These are phyloP conservation scores for Dipodomys spectabilis DNA, from an alignment of 2,113 vertebrate species.

Conservation along the genomic window DNA sequence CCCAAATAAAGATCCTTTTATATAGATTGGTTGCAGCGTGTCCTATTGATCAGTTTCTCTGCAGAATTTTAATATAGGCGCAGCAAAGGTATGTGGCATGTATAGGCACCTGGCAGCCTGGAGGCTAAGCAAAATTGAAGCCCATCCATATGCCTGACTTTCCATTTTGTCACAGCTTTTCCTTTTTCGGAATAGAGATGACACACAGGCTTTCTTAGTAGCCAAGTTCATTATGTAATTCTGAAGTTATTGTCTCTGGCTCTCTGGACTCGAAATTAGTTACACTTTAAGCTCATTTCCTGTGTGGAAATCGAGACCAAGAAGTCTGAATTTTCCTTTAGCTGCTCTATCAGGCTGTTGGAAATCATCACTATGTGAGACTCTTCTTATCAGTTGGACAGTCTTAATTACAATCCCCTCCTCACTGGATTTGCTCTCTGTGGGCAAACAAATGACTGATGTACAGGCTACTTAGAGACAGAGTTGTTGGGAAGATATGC, in stretches of 20 bases:
- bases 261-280: not conserved
- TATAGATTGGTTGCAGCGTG: not conserved
- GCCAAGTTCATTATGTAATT: conserved; percentile 13
- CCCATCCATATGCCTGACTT: not conserved
- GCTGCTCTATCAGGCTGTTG: not conserved
- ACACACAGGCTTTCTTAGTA: not conserved
- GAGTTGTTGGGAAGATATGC: not conserved
- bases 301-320: not conserved
- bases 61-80: not conserved
- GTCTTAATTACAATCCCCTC: not conserved
- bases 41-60: not conserved
- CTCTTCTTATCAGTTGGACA: not conserved
- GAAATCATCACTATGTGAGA: not conserved
- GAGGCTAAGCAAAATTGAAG: not conserved
- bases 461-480: not conserved
- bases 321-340: not conserved
- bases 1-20: not conserved
- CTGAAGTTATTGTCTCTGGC: not conserved
- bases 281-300: not conserved
- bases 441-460: not conserved
- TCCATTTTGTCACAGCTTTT: not conserved
- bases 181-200: not conserved
- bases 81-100: not conserved
- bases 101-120: not conserved
- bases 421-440: not conserved